These are phyloP conservation scores for Hydrotaea diabolus DNA, from an alignment of 2,888 invertebrate genomes.

Conservation along the genomic window DNA sequence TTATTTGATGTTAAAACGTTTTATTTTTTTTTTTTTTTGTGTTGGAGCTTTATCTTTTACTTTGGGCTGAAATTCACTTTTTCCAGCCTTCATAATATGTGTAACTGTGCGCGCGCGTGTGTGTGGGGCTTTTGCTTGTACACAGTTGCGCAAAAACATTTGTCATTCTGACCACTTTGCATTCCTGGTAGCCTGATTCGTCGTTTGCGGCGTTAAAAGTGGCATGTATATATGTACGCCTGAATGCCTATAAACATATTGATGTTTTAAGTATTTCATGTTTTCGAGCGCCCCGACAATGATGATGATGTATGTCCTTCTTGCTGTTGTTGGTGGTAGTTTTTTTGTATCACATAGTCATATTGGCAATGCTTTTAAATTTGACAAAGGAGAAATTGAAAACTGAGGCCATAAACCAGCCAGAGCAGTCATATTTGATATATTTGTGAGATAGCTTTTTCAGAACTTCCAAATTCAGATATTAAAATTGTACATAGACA, in stretches of 20 bases:
- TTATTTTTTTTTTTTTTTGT: slow-evolving; percentile 56
- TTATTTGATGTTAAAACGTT: slow-evolving; percentile 62
- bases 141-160: slow-evolving; percentile 66
- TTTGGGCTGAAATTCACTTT: slow-evolving; percentile 10
- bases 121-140: slow-evolving; percentile 39
- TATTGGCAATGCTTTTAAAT: no score
- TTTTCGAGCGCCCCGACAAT: background rate
- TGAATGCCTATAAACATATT: background rate
- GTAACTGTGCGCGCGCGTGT: slow-evolving; percentile 5
- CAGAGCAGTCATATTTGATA: no score
- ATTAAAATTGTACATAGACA: no score
- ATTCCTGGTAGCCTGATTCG: slow-evolving; percentile 57
- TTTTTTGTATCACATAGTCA: no score
- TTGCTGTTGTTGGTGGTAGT: background rate
- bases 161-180: slow-evolving; percentile 69
- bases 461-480: no score
- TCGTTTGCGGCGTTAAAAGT: slow-evolving; percentile 54
- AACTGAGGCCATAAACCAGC: no score
- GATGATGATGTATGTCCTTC: background rate
- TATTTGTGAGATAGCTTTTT: no score
- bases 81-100: background rate
- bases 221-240: slow-evolving; percentile 26
- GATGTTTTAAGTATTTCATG: slow-evolving; percentile 49
- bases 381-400: background rate
- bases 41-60: slow-evolving; percentile 50